Conservation (phyloP, 2,888 invertebrate species). For the Euplexia lucipara region DNA sequence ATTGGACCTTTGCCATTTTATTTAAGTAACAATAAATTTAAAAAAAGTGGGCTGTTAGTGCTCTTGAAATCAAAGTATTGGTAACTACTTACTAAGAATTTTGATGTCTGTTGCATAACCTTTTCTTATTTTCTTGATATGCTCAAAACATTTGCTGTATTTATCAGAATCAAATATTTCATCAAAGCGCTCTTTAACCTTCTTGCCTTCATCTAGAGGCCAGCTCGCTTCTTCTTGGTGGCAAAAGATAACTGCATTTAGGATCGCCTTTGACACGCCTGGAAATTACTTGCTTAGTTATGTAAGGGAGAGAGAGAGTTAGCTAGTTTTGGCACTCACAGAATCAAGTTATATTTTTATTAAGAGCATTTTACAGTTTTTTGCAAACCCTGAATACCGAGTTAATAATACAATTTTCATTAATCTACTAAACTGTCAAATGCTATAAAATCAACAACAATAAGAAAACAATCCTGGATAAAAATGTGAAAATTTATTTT, state of each 20-base stretch:
- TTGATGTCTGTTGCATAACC: slow-evolving; percentile 89
- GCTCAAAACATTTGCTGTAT: slow-evolving; percentile 97
- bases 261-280: slow-evolving; percentile 98
- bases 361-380: neutral
- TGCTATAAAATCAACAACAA: neutral
- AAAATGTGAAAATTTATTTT: too few species aligned
- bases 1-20: too few species aligned
- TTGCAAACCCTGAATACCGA: neutral
- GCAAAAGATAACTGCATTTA: slow-evolving; percentile 99
- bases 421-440: neutral
- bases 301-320: neutral
- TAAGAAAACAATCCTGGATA: neutral
- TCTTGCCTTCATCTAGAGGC: slow-evolving; percentile 98
- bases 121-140: slow-evolving; percentile 93
- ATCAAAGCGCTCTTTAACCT: slow-evolving; percentile 98
- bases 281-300: slow-evolving; percentile 79
- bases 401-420: neutral
- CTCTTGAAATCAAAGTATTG: too few species aligned
- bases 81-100: slow-evolving; percentile 84
- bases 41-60: too few species aligned
- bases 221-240: slow-evolving; percentile 99
- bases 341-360: neutral
- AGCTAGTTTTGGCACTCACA: neutral
- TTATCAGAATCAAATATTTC: slow-evolving; percentile 98
- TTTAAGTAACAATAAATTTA: too few species aligned